Percentiles rank a stretch among this genome's conserved stretches.
Conservation (phyloP, 2,797 vertebrate species). For the Falco cherrug region DNA sequence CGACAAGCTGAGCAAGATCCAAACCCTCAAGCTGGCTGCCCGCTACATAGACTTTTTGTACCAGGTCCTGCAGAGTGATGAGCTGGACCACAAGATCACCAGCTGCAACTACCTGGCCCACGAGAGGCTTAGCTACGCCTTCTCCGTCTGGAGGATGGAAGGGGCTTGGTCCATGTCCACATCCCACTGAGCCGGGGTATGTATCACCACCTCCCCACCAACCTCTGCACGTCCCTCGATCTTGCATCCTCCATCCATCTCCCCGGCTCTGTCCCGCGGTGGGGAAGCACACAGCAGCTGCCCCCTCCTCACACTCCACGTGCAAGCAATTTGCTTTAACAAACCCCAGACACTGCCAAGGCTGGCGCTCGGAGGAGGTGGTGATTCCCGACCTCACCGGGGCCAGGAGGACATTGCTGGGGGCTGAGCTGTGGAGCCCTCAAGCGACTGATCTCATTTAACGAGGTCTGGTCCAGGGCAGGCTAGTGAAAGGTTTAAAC, state of each 20-base stretch:
- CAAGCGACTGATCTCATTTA: accelerated
- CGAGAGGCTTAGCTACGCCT: slow-evolving; percentile 91
- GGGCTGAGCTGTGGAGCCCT: neutral
- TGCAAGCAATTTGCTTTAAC: neutral
- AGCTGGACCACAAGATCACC: slow-evolving; percentile 86
- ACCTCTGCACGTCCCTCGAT: neutral
- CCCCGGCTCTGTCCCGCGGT: neutral
- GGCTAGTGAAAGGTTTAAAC: neutral
- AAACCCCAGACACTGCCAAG: neutral
- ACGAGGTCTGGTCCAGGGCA: neutral
- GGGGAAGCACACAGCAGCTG: neutral
- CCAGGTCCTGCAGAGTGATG: slow-evolving; percentile 90
- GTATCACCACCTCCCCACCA: neutral
- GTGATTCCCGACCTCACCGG: neutral
- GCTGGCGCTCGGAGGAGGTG: neutral
- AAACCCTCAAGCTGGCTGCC: slow-evolving; percentile 90
- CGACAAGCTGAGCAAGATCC: slow-evolving; percentile 95
- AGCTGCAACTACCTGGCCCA: slow-evolving; percentile 91
- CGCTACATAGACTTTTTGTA: slow-evolving; percentile 94
- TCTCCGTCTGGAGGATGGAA: slow-evolving; percentile 96
- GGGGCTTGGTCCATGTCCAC: slow-evolving; percentile 94
- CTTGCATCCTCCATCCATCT: neutral
- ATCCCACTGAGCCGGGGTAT: slow-evolving; percentile 80
- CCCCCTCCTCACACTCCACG: neutral
- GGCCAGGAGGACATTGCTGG: neutral